Evolutionary conservation across 2,888 invertebrate species (phyloP).

Genomic region (Spisula subtruncata): DNA sequence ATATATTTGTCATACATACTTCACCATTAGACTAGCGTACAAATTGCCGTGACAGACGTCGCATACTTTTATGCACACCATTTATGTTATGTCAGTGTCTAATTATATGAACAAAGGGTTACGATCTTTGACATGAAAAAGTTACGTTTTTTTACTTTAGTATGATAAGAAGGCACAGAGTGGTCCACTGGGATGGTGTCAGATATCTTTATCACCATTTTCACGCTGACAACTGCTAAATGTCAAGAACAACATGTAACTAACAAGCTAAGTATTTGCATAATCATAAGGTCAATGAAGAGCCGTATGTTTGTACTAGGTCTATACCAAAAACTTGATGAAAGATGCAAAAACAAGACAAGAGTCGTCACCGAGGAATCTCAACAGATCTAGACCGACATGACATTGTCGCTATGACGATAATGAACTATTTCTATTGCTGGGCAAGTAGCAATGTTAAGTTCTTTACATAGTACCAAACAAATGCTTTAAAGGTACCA

Average conservation of each 20-base stretch:
- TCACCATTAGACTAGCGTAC: neutral
- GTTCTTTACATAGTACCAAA: neutral
- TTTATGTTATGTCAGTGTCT: neutral
- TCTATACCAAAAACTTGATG: neutral
- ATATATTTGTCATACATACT: neutral
- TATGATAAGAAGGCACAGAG: neutral
- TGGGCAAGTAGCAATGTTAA: neutral
- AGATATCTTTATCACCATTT: conserved; percentile 27
- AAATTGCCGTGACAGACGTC: neutral
- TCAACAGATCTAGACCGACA: neutral
- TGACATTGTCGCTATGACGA: neutral
- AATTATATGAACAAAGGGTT: neutral
- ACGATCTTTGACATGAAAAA: conserved; percentile 6
- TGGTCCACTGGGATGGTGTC: neutral
- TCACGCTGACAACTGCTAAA: conserved; percentile 37
- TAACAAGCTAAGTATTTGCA: neutral
- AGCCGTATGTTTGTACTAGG: neutral
- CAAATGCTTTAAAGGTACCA: conserved; percentile 6
- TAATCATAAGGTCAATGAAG: conserved; percentile 1
- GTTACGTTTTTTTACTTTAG: neutral
- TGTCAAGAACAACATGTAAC: conserved; percentile 19
- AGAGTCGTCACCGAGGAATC: conserved; percentile 12
- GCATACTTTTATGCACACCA: neutral
- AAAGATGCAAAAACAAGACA: neutral
- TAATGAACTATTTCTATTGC: conserved; percentile 1